Percentiles rank a stretch among this genome's conserved stretches.
Evolutionary conservation across 2,113 vertebrate species (phyloP).

Genomic region (Phyllostomus discolor): DNA sequence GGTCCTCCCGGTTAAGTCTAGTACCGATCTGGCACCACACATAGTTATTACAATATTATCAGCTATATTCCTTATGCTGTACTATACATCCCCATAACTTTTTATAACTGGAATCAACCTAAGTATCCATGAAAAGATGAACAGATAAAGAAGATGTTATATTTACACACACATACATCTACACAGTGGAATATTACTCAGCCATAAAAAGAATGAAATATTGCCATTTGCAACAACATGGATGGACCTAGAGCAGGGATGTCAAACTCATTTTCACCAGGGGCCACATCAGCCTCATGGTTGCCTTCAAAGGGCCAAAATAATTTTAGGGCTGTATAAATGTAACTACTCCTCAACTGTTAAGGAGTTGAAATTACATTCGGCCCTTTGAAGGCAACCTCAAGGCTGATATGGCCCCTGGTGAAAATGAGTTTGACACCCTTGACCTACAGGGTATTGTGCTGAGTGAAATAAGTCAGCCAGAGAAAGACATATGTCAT

Average conservation of each 20-base stretch:
- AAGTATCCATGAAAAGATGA: neutral
- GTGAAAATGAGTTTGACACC: no score
- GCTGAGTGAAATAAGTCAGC: neutral
- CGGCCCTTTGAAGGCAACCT: no score
- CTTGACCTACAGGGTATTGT: neutral
- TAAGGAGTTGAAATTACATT: no score
- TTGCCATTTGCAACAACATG: neutral
- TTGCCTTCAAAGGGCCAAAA: no score
- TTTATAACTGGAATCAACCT: neutral
- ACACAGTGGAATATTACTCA: neutral
- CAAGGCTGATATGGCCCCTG: no score
- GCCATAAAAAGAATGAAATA: neutral
- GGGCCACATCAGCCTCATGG: no score
- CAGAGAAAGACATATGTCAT: neutral
- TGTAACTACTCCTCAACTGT: no score
- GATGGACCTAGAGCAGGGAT: neutral
- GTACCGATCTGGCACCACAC: neutral
- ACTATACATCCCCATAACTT: neutral
- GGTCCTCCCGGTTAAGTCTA: neutral
- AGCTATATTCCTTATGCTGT: neutral
- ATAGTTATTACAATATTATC: neutral
- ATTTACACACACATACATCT: neutral
- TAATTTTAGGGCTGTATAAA: no score
- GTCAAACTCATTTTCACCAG: no score
- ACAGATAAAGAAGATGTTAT: neutral